Percentiles rank a stretch among this genome's conserved stretches.
phyloP scores from a whole-genome alignment of 2,888 invertebrate genomes.

The Archips xylosteana region DNA sequence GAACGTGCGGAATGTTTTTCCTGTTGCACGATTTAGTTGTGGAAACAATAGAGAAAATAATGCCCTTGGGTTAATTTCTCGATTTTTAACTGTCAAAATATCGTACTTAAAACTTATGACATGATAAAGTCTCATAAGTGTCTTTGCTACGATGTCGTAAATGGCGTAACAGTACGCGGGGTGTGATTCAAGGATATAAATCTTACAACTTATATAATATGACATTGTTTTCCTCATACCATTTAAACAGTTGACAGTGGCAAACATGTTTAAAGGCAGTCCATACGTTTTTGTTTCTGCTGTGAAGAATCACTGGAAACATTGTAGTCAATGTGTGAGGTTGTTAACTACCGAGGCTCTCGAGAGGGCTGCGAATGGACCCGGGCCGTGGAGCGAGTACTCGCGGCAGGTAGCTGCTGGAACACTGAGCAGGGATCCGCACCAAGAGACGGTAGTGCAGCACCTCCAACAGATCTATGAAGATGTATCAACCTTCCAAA shows the following conservation, averaged over 20 bases:
- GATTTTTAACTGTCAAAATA: slow-evolving; percentile 6
- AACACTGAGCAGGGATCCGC: slow-evolving; percentile 87
- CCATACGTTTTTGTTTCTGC: slow-evolving; percentile 26
- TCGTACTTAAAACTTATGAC: neutral
- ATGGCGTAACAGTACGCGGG: slow-evolving; percentile 8
- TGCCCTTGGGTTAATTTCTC: slow-evolving; percentile 29
- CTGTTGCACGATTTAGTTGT: slow-evolving; percentile 17
- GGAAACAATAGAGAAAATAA: slow-evolving; percentile 16
- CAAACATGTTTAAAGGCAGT: slow-evolving; percentile 35
- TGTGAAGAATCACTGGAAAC: slow-evolving; percentile 34
- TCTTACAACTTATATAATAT: slow-evolving; percentile 35
- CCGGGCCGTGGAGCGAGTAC: slow-evolving; percentile 84
- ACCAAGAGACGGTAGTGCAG: slow-evolving; percentile 90
- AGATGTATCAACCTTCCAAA: slow-evolving; percentile 85
- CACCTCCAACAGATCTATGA: slow-evolving; percentile 89
- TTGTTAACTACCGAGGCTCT: slow-evolving; percentile 64
- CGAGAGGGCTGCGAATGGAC: slow-evolving; percentile 51
- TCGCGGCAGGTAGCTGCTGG: slow-evolving; percentile 86
- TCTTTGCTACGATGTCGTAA: slow-evolving; percentile 28
- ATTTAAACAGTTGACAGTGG: slow-evolving; percentile 30
- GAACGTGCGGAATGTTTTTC: neutral
- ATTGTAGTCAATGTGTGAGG: slow-evolving; percentile 31
- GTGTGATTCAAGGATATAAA: slow-evolving; percentile 32
- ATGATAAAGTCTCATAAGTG: slow-evolving; percentile 25
- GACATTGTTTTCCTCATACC: slow-evolving; percentile 31